A percentile compares a stretch with the other conserved stretches of the same genome.
Conservation (phyloP, 2,888 invertebrate species). For the Steinernema scapterisci region DNA sequence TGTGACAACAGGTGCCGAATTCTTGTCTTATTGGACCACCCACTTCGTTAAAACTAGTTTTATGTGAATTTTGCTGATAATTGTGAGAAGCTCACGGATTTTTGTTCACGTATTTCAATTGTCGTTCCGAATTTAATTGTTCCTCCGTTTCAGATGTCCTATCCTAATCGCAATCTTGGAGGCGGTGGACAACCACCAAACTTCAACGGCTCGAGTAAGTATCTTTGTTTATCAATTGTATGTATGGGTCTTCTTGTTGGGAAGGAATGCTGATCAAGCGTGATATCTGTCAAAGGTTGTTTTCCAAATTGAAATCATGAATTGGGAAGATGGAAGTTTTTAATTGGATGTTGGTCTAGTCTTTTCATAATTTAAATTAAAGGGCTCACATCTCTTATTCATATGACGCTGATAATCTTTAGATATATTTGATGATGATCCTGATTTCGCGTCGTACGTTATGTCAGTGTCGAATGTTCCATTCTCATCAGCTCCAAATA, state of each 20-base stretch:
- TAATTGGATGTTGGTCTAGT: no score
- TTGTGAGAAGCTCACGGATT: background rate
- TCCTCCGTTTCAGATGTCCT: slow-evolving; percentile 10
- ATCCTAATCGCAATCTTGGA: background rate
- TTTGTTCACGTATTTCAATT: no score
- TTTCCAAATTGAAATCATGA: no score
- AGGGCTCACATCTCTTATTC: no score
- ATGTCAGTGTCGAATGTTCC: slow-evolving; percentile 8
- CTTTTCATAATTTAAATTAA: no score
- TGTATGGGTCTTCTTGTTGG: no score
- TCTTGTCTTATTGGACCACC: background rate
- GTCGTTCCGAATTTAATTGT: no score
- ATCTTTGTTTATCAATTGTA: no score
- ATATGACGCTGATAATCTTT: background rate
- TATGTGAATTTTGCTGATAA: background rate
- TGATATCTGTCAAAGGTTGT: no score
- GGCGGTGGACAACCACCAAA: background rate
- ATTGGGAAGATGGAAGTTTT: no score
- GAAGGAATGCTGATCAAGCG: no score
- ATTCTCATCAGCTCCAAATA: slow-evolving; percentile 4
- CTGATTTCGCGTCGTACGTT: slow-evolving; percentile 1
- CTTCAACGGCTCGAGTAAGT: background rate
- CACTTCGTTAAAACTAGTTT: background rate
- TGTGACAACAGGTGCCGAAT: background rate
- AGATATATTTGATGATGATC: slow-evolving; percentile 30